These are phyloP conservation scores for Lithophane leautieri DNA, from an alignment of 2,888 invertebrate genomes.

Conservation along the genomic window DNA sequence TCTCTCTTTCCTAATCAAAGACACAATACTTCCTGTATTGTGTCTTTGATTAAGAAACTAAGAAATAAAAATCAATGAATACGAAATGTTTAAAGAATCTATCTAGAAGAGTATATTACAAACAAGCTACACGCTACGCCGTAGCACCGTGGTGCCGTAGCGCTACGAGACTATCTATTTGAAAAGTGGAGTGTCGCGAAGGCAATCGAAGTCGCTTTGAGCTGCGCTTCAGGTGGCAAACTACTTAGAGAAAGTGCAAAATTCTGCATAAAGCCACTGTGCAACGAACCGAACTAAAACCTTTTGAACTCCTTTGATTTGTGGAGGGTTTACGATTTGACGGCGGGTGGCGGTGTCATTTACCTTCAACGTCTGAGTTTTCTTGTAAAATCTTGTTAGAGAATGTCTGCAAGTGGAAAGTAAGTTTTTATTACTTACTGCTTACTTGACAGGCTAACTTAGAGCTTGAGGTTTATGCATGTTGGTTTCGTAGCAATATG, in stretches of 20 bases:
- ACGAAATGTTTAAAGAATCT: neutral
- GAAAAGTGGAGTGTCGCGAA: constrained; percentile 36
- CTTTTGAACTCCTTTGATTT: constrained; percentile 55
- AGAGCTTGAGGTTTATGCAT: neutral
- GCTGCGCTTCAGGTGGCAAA: constrained; percentile 35
- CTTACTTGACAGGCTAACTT: constrained; percentile 10
- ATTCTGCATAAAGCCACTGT: constrained; percentile 44
- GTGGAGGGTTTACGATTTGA: constrained; percentile 32
- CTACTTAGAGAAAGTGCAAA: constrained; percentile 52
- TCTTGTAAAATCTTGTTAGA: constrained; percentile 27
- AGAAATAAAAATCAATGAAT: neutral
- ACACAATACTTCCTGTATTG: too few relatives aligned
- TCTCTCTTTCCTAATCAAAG: too few relatives aligned
- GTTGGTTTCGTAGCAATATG: neutral
- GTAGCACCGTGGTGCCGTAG: constrained; percentile 57
- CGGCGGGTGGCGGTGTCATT: constrained; percentile 40
- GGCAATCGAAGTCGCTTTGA: constrained; percentile 46
- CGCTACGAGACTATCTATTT: constrained; percentile 45
- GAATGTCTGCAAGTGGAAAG: constrained; percentile 15
- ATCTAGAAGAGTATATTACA: neutral
- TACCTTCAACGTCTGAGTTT: constrained; percentile 45
- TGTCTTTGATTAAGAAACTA: neutral
- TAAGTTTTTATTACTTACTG: constrained; percentile 20
- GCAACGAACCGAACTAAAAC: constrained; percentile 41
- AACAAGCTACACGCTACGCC: constrained; percentile 42